phyloP scores from a whole-genome alignment of 2,888 invertebrate species.

The Melikaiella ostensackeni region DNA sequence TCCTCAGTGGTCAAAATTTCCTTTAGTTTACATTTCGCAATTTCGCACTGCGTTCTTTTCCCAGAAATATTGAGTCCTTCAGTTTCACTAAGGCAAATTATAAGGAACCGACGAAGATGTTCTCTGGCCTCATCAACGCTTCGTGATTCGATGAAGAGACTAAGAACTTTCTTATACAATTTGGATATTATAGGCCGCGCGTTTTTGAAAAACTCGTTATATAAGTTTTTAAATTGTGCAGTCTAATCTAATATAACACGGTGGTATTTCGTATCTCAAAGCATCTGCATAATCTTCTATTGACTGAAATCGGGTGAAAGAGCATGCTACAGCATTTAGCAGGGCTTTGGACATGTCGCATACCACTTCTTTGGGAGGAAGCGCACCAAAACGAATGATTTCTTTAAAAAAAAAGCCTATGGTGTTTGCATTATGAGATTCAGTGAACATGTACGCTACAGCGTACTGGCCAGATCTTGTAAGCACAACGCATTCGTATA shows the following conservation, averaged over 20 bases:
- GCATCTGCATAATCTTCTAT: conserved; percentile 50
- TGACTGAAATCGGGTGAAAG: conserved; percentile 39
- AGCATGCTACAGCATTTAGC: conserved; percentile 43
- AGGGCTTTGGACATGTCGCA: conserved; percentile 47
- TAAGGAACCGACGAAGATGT: conserved; percentile 7
- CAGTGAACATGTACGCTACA: conserved; percentile 30
- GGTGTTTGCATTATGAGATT: conserved; percentile 37
- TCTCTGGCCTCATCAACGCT: conserved; percentile 15
- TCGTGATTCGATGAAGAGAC: background rate
- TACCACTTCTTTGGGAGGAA: conserved; percentile 47
- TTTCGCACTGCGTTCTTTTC: conserved; percentile 14
- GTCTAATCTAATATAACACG: conserved; percentile 54
- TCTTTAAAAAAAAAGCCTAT: conserved; percentile 40
- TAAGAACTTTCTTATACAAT: background rate
- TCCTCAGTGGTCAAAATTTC: background rate
- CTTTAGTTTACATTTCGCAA: background rate
- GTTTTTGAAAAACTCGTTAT: conserved; percentile 6
- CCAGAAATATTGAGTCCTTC: conserved; percentile 9
- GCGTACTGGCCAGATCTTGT: background rate
- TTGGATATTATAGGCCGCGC: background rate
- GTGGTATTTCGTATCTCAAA: conserved; percentile 24
- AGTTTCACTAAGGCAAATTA: conserved; percentile 30
- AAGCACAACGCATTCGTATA: background rate
- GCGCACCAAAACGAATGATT: conserved; percentile 37
- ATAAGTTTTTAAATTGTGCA: conserved; percentile 51